Base-by-base conservation (phyloP, 1,140 invertebrate species). In the Phocides pigmalion region DNA sequence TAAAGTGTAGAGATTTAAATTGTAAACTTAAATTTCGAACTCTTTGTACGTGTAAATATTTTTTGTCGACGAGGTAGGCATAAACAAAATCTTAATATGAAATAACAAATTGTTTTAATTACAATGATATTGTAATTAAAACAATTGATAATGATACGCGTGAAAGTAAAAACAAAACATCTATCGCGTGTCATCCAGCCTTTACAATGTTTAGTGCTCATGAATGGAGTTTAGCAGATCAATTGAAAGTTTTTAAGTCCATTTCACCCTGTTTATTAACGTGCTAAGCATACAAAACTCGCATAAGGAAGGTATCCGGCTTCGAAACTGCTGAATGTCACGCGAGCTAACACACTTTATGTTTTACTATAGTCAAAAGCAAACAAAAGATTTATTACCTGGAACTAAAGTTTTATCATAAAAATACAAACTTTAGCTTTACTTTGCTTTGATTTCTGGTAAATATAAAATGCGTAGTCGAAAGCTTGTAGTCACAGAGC, bases 191-290 rank as follows among this genome's bases (percentile, higher is more conserved):
- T 8, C 17, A 39, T 22, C 39, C 1, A 42, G 15, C 20, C 11
- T 56, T 56, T 22, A 12, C 16, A 50, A 15, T 17, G 28, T 51
- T 19, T 22, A 22, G 15, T 58, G 44, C 37, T 42, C 28, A 47
- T 44, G 41, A 59, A 59, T 35, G 16, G 11, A 46, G 44, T 61
- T 44, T 37, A 61, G 44, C 9, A 46, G 44, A 37, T 59, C 44
- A 61, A 49, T 49, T 61, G 56, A 61, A 61, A 61, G 15, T 59
- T 61, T 61, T 61, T 49, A 16, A 59, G 20, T 19, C 4, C 15
- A 17, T 32, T 46, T 46, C 25, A 32, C 16, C 0, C 42, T 37
- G 4, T 47, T 47, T 37, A 47, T 47, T 35, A 47, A 37, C 28
- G 17, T 20, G 15, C 17, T 35, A 59, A 47, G 44, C 28, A 49